Evolutionary conservation across 1,140 invertebrate species (phyloP).

Genomic region (Ectropis grisescens): DNA sequence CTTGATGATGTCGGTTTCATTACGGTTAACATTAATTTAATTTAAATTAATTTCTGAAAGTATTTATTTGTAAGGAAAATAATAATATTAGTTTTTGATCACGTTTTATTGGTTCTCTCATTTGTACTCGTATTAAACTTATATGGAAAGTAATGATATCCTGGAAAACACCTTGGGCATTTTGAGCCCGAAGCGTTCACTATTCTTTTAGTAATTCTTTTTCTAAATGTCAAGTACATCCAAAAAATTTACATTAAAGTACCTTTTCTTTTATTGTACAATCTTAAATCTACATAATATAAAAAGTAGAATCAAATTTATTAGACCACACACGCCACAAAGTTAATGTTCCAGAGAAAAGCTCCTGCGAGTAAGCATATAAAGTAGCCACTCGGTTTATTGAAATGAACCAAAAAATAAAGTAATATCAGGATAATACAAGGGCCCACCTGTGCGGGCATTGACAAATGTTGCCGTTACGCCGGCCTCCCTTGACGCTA

Average conservation of each 20-base stretch:
- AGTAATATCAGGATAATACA: slow-evolving; percentile 40
- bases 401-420: slow-evolving; percentile 46
- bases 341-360: slow-evolving; percentile 5
- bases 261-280: too few species aligned
- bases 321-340: slow-evolving; percentile 20
- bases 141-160: too few species aligned
- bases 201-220: too few species aligned
- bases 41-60: slow-evolving; percentile 1
- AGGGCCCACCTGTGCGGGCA: slow-evolving; percentile 45
- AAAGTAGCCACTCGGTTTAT: slow-evolving; percentile 25
- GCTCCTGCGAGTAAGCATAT: slow-evolving; percentile 11
- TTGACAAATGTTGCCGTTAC: slow-evolving; percentile 45
- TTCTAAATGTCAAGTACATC: too few species aligned
- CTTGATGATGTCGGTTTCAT: not conserved
- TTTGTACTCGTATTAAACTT: not conserved
- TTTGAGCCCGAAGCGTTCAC: too few species aligned
- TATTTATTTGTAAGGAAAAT: not conserved
- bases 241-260: too few species aligned
- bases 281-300: too few species aligned
- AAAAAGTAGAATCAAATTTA: slow-evolving; percentile 4
- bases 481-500: slow-evolving; percentile 19
- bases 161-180: too few species aligned
- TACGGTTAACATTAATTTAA: too few species aligned
- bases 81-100: not conserved
- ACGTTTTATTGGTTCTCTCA: not conserved